Percentiles rank a stretch among this genome's conserved stretches.
Evolutionary conservation across 92 coral and sea anemone species (phyloP).

Genomic region (Montipora capitata): DNA sequence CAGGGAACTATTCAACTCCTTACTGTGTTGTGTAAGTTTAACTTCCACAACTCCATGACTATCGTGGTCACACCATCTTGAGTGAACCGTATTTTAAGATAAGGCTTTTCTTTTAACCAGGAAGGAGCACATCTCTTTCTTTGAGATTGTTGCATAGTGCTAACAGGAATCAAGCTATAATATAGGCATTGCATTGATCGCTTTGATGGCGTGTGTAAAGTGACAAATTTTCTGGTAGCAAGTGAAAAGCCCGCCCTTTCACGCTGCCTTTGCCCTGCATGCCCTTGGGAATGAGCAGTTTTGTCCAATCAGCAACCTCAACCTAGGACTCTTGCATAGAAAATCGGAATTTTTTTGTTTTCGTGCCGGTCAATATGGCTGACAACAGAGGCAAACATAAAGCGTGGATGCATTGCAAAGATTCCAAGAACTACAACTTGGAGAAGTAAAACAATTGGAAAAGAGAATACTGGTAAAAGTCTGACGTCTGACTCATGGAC

Average conservation of each 20-base stretch:
- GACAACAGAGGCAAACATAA: constrained; percentile 6
- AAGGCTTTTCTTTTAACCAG: constrained; percentile 42
- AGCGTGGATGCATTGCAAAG: constrained; percentile 42
- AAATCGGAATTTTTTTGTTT: background rate
- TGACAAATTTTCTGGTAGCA: background rate
- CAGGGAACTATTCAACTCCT: constrained; percentile 16
- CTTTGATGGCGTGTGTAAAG: background rate
- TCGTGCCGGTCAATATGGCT: constrained; percentile 2
- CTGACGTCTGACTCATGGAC: constrained; percentile 2
- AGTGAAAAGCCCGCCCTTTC: too few relatives aligned
- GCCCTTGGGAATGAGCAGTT: background rate
- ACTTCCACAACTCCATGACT: constrained; percentile 46
- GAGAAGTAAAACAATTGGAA: constrained; percentile 23
- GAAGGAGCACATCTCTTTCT: constrained; percentile 46
- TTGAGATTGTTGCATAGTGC: constrained; percentile 43
- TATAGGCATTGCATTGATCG: background rate
- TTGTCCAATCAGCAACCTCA: constrained; percentile 21
- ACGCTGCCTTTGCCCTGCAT: background rate
- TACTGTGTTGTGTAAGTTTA: constrained; percentile 3
- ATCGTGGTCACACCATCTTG: constrained; percentile 33
- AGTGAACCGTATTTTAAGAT: constrained; percentile 40
- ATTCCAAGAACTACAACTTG: constrained; percentile 55
- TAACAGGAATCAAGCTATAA: background rate
- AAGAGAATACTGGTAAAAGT: background rate
- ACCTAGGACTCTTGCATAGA: constrained; percentile 12